phyloP scores from a whole-genome alignment of 2,113 vertebrate genomes.

The Carlito syrichta region DNA sequence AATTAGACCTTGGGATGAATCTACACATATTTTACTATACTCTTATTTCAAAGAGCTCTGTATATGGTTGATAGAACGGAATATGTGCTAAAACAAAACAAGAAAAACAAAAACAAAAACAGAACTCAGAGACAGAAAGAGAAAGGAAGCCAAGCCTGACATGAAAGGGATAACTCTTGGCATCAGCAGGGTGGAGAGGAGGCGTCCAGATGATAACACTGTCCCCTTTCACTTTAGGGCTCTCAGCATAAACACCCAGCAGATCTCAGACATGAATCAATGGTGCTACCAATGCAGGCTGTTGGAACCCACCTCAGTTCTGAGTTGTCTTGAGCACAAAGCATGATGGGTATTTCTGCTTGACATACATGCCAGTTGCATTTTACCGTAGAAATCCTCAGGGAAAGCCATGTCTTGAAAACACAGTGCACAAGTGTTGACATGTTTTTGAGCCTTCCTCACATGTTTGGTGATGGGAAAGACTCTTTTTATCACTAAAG shows the following conservation, averaged over 20 bases:
- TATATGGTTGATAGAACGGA: neutral
- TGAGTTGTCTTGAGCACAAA: neutral
- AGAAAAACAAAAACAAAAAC: neutral
- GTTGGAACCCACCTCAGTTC: neutral
- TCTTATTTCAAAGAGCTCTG: neutral
- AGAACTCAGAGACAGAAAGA: neutral
- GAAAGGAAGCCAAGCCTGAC: neutral
- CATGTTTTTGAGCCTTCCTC: neutral
- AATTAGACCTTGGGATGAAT: neutral
- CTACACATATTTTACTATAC: neutral
- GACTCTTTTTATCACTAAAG: neutral
- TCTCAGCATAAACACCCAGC: neutral
- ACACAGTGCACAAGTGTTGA: neutral
- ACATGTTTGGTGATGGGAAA: neutral
- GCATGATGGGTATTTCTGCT: neutral
- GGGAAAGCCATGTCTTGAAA: neutral
- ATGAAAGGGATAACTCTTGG: neutral
- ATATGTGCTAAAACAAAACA: neutral
- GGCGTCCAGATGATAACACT: neutral
- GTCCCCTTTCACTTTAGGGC: neutral
- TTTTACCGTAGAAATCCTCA: neutral
- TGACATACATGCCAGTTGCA: neutral
- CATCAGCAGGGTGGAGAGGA: neutral
- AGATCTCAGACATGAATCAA: neutral
- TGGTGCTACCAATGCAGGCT: neutral